phyloP scores from a whole-genome alignment of 2,888 invertebrate genomes.

The Iphiclides podalirius region DNA sequence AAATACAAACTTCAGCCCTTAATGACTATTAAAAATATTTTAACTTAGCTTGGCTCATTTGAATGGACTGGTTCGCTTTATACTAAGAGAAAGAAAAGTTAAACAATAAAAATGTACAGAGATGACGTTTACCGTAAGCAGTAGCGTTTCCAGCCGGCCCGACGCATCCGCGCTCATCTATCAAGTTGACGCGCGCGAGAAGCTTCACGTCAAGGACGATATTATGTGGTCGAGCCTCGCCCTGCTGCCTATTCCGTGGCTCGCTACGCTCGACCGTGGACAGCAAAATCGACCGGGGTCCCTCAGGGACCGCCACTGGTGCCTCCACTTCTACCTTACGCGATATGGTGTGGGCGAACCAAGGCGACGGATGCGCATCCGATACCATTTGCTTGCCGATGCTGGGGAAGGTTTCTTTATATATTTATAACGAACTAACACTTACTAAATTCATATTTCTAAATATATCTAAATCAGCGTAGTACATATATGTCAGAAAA shows the following conservation, averaged over 20 bases:
- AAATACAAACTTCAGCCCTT: no score
- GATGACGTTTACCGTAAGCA: slow-evolving; percentile 52
- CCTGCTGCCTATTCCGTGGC: not conserved
- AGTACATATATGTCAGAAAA: not conserved
- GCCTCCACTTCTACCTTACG: slow-evolving; percentile 47
- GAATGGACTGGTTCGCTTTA: no score
- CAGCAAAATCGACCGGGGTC: slow-evolving; percentile 42
- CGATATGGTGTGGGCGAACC: slow-evolving; percentile 55
- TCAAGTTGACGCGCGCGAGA: slow-evolving; percentile 55
- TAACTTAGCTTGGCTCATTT: no score
- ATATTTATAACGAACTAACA: not conserved
- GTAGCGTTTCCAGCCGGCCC: slow-evolving; percentile 64
- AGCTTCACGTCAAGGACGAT: slow-evolving; percentile 50
- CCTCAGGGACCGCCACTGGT: slow-evolving; percentile 46
- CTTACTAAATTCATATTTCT: no score
- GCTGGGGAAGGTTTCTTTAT: slow-evolving; percentile 38
- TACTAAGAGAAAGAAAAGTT: no score
- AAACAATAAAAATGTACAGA: no score
- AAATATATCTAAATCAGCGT: no score
- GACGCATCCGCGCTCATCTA: slow-evolving; percentile 60
- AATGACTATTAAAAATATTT: no score
- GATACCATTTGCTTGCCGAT: slow-evolving; percentile 67
- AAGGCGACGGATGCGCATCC: slow-evolving; percentile 57
- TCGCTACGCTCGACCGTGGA: slow-evolving; percentile 45
- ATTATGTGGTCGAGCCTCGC: not conserved